These are phyloP conservation scores for Proisotoma minuta DNA, from an alignment of 2,888 invertebrate species.

Conservation along the genomic window DNA sequence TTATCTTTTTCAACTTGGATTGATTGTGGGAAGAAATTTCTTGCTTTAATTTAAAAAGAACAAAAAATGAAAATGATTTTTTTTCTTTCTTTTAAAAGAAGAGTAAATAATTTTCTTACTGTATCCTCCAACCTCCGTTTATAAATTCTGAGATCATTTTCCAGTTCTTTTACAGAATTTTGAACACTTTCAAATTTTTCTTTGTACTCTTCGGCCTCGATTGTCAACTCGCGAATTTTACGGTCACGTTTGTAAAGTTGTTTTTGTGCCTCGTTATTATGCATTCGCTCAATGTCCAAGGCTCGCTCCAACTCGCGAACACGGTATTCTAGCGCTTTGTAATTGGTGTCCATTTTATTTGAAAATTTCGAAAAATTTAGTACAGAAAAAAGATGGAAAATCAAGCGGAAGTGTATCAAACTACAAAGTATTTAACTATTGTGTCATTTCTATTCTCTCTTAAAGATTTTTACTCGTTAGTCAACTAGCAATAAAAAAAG, in stretches of 20 bases:
- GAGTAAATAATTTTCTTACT: conserved; percentile 15
- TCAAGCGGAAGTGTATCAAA: too few relatives aligned
- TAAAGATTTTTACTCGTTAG: too few relatives aligned
- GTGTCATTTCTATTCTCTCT: too few relatives aligned
- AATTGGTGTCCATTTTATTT: conserved; percentile 4
- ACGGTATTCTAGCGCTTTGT: conserved; percentile 4
- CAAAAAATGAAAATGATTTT: too few relatives aligned
- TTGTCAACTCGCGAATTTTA: conserved; percentile 21
- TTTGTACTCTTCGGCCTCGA: conserved; percentile 24
- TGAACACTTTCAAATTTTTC: conserved; percentile 19
- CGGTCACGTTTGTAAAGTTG: conserved; percentile 24
- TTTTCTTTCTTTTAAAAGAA: too few relatives aligned
- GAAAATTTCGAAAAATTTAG: neutral
- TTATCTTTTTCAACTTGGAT: conserved; percentile 23
- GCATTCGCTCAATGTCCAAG: conserved; percentile 23
- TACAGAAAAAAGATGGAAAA: too few relatives aligned
- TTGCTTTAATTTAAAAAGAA: conserved; percentile 16
- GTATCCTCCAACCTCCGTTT: conserved; percentile 23
- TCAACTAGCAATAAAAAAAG: too few relatives aligned
- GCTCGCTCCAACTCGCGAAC: conserved; percentile 21
- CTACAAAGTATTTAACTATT: too few relatives aligned
- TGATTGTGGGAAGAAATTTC: conserved; percentile 23
- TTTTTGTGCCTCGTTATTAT: conserved; percentile 23
- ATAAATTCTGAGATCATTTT: conserved; percentile 17
- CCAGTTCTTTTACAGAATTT: conserved; percentile 16